phyloP scores from a whole-genome alignment of 2,797 vertebrate genomes.

The Acanthurus leucopareius region DNA sequence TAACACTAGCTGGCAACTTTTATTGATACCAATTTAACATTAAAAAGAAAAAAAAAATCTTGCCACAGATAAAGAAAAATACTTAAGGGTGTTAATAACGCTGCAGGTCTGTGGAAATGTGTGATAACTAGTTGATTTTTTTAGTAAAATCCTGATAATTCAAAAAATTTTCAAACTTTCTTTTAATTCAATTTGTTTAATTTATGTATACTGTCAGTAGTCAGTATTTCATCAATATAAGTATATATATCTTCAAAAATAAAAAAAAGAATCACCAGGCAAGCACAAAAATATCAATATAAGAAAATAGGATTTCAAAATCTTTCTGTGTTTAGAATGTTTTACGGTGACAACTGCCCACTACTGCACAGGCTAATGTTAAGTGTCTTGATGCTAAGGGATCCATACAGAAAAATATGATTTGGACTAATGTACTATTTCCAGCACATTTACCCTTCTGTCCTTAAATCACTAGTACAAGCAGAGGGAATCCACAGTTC shows the following conservation, averaged over 20 bases:
- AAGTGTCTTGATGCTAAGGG: neutral
- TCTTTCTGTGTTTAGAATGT: neutral
- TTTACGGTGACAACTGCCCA: neutral
- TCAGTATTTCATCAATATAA: too few species aligned
- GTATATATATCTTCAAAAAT: too few species aligned
- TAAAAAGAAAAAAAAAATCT: neutral
- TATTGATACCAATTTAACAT: neutral
- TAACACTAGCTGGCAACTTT: neutral
- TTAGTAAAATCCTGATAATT: too few species aligned
- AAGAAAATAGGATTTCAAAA: too few species aligned
- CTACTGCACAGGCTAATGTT: neutral
- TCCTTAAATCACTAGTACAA: neutral
- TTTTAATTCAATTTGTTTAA: too few species aligned
- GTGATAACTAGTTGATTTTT: neutral
- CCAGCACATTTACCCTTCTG: neutral
- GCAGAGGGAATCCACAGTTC: slow-evolving; percentile 20
- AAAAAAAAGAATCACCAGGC: too few species aligned
- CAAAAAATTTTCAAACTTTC: too few species aligned
- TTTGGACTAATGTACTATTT: neutral
- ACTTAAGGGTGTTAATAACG: neutral
- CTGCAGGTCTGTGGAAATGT: neutral
- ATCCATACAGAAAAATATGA: neutral
- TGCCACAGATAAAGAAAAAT: neutral
- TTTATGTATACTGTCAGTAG: too few species aligned
- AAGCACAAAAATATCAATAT: too few species aligned